Percentiles rank a stretch among this genome's conserved stretches.
These are phyloP conservation scores for Gonatopus flavifemur DNA, from an alignment of 1,140 invertebrate genomes.

Conservation along the genomic window DNA sequence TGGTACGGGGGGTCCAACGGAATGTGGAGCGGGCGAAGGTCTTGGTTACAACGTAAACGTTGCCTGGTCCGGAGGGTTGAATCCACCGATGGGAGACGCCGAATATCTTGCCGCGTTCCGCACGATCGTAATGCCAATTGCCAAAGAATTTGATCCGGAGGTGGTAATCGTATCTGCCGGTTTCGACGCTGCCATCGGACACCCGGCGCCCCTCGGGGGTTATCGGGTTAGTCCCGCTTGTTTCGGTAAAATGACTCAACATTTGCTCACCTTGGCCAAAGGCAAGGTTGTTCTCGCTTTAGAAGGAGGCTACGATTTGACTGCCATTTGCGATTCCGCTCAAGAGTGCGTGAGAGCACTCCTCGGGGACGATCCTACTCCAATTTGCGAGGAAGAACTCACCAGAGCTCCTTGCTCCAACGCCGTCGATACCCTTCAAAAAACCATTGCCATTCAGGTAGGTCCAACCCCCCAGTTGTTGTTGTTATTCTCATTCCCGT, in stretches of 20 bases:
- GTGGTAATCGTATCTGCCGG: slow-evolving; percentile 95
- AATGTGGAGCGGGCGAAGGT: slow-evolving; percentile 90
- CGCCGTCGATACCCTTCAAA: slow-evolving; percentile 84
- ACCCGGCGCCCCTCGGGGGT: slow-evolving; percentile 91
- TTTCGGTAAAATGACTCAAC: slow-evolving; percentile 96
- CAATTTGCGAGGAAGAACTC: slow-evolving; percentile 78
- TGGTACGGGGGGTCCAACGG: slow-evolving; percentile 88
- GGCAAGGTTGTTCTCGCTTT: slow-evolving; percentile 86
- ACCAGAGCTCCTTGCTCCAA: slow-evolving; percentile 77
- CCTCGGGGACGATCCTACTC: slow-evolving; percentile 79
- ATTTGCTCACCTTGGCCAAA: slow-evolving; percentile 86
- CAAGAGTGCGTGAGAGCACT: slow-evolving; percentile 93
- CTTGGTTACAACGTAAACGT: slow-evolving; percentile 96
- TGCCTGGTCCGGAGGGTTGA: slow-evolving; percentile 89
- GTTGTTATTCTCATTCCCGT: neutral
- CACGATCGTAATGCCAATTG: slow-evolving; percentile 89
- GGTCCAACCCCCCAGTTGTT: neutral
- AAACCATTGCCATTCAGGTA: slow-evolving; percentile 86
- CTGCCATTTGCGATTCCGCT: slow-evolving; percentile 95
- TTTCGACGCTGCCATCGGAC: slow-evolving; percentile 94
- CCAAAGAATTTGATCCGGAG: slow-evolving; percentile 90
- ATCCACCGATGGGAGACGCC: slow-evolving; percentile 93
- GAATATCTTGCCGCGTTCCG: slow-evolving; percentile 98
- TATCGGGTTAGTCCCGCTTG: slow-evolving; percentile 91
- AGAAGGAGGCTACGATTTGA: slow-evolving; percentile 96